Conservation (phyloP, 1,140 invertebrate genomes). For the Sinella curviseta region DNA sequence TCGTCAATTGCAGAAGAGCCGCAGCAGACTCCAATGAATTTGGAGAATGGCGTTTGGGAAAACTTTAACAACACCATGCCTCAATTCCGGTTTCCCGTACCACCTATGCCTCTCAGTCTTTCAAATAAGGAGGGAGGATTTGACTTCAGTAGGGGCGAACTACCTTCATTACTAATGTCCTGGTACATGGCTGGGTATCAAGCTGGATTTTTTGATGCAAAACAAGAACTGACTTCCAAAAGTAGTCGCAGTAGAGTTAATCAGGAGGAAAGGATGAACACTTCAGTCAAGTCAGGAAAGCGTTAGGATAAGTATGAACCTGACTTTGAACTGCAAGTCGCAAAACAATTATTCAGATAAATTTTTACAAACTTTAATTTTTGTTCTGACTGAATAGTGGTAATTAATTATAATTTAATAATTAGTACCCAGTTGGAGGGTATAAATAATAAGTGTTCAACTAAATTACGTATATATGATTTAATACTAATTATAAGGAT, state of each 20-base stretch:
- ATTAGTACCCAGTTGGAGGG: no score
- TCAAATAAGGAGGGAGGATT: background rate
- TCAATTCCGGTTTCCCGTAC: conserved; percentile 22
- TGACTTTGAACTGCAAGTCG: no score
- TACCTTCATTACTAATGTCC: conserved; percentile 35
- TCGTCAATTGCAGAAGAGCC: background rate
- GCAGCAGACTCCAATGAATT: background rate
- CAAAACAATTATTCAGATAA: background rate
- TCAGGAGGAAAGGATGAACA: background rate
- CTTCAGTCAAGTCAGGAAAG: background rate
- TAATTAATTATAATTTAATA: no score
- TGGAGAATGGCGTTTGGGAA: background rate
- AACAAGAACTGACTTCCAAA: conserved; percentile 25
- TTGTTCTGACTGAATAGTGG: no score
- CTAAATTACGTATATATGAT: no score
- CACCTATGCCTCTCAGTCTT: conserved; percentile 36
- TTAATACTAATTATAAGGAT: no score
- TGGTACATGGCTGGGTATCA: conserved; percentile 46
- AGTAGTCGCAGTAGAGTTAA: background rate
- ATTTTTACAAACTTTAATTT: no score
- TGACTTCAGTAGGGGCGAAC: conserved; percentile 32
- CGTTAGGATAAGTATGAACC: background rate
- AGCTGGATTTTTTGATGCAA: conserved; percentile 39
- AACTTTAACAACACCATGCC: background rate
- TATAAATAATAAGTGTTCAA: no score